Base-by-base conservation (phyloP, 2,797 vertebrate species). In the Pteropus rufus region DNA sequence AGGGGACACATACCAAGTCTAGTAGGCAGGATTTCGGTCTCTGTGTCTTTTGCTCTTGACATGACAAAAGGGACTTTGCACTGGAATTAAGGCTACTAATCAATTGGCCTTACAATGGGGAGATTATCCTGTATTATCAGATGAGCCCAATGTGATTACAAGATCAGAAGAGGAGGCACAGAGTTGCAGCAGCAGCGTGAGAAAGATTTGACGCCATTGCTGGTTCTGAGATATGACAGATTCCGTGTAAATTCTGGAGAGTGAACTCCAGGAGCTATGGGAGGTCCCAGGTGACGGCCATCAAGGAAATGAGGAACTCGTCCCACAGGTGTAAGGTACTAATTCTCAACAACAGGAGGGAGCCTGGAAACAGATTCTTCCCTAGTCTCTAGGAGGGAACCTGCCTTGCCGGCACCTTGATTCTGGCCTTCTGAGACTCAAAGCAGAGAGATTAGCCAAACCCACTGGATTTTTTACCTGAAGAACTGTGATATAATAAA, bases 371-470 rank as follows among this genome's bases (percentile, higher is more conserved):
- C n/a, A 77, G 23, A 54, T 46, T 39, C 14, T 81, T 49, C 29
- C 44, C 5, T 4, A 9, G 70, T 31, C 49, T 76, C 26, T 7
- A 46, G 77, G 29, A 44, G 6, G 44, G 31, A 91, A 36, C 7
- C 0, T 1, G 5, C 12, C 31, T 39, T 62, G 10, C 26, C 31
- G 2, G 73, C 21, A 46, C 39, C 60, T 67, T 87, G 36, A 52
- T n/a, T 69, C 91, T 41, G 80, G 34, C 11, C 60, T 90, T 36
- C 15, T 72, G 69, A 93, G 56, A 44, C 29, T 91, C 56, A 54
- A 79, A 77, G 64, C 44, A 84, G 14, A 94, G 73, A 91, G 80
- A 92, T 14, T 31, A 82, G 39, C n/a, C 80, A 92, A 62, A 16
- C 3, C 14, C 46, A n/a, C 4, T 70, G 39, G 56, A 69, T 15